phyloP scores from a whole-genome alignment of 2,113 vertebrate genomes.

The Typhlomys cinereus region DNA sequence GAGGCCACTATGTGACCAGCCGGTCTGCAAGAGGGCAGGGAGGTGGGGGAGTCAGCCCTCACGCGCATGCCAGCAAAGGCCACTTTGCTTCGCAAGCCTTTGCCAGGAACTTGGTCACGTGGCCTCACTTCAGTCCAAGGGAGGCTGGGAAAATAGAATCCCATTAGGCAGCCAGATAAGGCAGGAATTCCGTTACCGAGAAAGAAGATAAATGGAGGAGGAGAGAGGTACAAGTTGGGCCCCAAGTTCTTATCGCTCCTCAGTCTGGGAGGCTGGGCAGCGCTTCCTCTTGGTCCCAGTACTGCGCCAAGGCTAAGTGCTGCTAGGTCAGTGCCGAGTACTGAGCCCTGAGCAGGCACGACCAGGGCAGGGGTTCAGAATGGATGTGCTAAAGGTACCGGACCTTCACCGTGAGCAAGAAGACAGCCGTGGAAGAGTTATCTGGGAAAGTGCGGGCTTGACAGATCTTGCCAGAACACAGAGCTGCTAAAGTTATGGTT shows the following conservation, averaged over 20 bases:
- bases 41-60: background rate
- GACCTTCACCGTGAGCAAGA: background rate
- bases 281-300: background rate
- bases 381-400: background rate
- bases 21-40: background rate
- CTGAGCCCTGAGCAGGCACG: background rate
- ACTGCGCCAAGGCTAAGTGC: background rate
- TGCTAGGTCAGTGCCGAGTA: background rate
- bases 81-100: background rate
- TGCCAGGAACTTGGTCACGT: background rate
- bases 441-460: conserved; percentile 56
- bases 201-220: background rate
- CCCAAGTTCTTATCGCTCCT: background rate
- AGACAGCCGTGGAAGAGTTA: conserved; percentile 53
- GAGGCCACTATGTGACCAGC: background rate
- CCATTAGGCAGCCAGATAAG: background rate
- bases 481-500: conserved; percentile 57
- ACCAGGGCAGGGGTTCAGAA: background rate
- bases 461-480: conserved; percentile 74
- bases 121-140: background rate
- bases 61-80: background rate
- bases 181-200: background rate
- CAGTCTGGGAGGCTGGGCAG: background rate
- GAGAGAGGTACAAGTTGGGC: too few species aligned
- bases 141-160: background rate